These are phyloP conservation scores for Monopis laevigella DNA, from an alignment of 2,888 invertebrate species.

Conservation along the genomic window DNA sequence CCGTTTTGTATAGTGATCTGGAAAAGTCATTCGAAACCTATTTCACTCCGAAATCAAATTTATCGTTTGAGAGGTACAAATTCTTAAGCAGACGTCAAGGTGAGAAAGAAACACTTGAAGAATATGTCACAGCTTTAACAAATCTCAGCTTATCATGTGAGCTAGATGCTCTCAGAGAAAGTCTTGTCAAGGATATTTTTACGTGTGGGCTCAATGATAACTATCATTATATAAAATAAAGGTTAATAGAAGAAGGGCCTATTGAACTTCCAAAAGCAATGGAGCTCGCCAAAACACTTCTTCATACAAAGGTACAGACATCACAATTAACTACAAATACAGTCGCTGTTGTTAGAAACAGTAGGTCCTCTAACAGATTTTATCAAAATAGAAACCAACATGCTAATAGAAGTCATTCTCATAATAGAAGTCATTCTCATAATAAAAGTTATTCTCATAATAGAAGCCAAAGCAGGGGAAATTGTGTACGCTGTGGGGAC, in stretches of 20 bases:
- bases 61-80: too few relatives aligned
- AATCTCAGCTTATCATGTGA: slow-evolving; percentile 3
- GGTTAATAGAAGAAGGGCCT: background rate
- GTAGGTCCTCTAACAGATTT: background rate
- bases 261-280: background rate
- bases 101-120: background rate
- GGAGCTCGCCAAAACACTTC: background rate
- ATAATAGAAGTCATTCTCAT: background rate
- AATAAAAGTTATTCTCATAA: background rate
- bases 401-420: background rate
- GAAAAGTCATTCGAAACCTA: background rate
- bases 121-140: background rate
- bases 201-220: background rate
- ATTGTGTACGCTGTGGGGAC: background rate
- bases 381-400: background rate
- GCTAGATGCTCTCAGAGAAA: background rate
- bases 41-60: too few relatives aligned
- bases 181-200: slow-evolving; percentile 1
- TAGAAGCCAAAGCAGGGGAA: background rate
- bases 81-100: background rate
- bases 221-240: background rate
- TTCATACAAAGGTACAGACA: background rate
- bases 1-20: background rate
- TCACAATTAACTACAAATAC: background rate
- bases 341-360: background rate